Evolutionary conservation across 30 jellyfish, hydroid and myxozoan genomes (phyloP), one percentile per base, ranked within the genome.

Genomic region (Pseudorhiza aurosa): DNA sequence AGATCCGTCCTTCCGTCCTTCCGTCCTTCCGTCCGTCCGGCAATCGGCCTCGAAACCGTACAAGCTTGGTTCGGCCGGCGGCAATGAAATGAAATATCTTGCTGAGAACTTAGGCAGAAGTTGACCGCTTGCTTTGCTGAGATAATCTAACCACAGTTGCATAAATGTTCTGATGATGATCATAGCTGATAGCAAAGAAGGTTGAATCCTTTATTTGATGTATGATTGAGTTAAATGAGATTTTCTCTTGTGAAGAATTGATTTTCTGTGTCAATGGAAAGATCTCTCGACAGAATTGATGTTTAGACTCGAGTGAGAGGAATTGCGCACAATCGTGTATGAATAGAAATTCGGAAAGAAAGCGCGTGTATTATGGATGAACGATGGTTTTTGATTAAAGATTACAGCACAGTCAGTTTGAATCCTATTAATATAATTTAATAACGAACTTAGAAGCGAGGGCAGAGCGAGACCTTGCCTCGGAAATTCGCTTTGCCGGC

Each of bases 301-400:
- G 31, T 75, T 35, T 55, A 75, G 71, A 46, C 77, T 56, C 67
- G 65, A 10, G 12, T 8, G 6, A 36, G 25, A 18, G 90, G 63
- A 78, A 43, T 64, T 57, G 82, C 59, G 75, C 18, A 63, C 42
- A 78, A 68, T 53, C 26, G n/a, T 78, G 90, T 60, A 78, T 59
- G 82, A 59, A 63, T 59, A 46, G 45, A 42, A 58, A 15, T 78
- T 28, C 17, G 47, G 29, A 26, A 19, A 56, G 51, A 78, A 78
- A 59, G 90, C 62, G 75, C 75, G 37, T 42, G 90, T 82, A 78
- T 78, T 78, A 78, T 18, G 82, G 74, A 28, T 22, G 22, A 69
- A 75, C 55, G 87, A 57, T 78, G 82, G 75, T 78, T 58, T 78
- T 62, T 78, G 77, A 78, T 78, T 49, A 27, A 28, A 40, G 90